Percentiles rank a stretch among this genome's conserved stretches.
phyloP scores from a whole-genome alignment of 2,888 invertebrate species.

The Heliconius charithonia region DNA sequence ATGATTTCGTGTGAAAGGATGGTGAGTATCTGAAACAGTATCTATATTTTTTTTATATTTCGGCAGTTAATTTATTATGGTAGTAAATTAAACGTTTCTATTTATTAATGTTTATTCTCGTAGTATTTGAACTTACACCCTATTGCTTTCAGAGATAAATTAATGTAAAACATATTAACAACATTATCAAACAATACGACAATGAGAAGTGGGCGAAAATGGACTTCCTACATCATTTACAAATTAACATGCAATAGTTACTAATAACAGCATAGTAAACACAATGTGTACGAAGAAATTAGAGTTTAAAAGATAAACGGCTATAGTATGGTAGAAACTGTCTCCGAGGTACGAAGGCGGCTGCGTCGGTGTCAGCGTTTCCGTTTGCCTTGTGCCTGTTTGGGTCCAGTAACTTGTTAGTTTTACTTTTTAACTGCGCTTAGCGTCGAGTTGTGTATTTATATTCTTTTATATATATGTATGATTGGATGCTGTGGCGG shows the following conservation, averaged over 20 bases:
- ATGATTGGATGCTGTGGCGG: background rate
- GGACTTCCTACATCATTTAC: constrained; percentile 14
- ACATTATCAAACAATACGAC: constrained; percentile 11
- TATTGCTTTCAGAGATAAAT: background rate
- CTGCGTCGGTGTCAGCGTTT: constrained; percentile 56
- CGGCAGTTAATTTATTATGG: background rate
- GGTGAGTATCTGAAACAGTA: background rate
- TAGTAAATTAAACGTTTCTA: background rate
- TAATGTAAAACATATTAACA: background rate
- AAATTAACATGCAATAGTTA: constrained; percentile 2
- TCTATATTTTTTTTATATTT: background rate
- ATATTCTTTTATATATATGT: background rate
- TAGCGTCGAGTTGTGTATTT: background rate
- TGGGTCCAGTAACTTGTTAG: constrained; percentile 40
- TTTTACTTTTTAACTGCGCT: constrained; percentile 32
- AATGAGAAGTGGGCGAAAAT: constrained; percentile 14
- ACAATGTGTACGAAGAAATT: constrained; percentile 16
- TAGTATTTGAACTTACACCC: background rate
- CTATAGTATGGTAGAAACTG: constrained; percentile 27
- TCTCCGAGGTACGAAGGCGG: constrained; percentile 48
- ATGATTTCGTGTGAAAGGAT: constrained; percentile 4
- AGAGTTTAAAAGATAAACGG: background rate
- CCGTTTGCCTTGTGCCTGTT: constrained; percentile 50
- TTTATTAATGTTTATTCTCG: too few species aligned
- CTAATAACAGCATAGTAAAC: background rate